Evolutionary conservation across 1,140 invertebrate genomes (phyloP), one percentile per base, ranked within the genome.

Genomic region (Delia radicum): DNA sequence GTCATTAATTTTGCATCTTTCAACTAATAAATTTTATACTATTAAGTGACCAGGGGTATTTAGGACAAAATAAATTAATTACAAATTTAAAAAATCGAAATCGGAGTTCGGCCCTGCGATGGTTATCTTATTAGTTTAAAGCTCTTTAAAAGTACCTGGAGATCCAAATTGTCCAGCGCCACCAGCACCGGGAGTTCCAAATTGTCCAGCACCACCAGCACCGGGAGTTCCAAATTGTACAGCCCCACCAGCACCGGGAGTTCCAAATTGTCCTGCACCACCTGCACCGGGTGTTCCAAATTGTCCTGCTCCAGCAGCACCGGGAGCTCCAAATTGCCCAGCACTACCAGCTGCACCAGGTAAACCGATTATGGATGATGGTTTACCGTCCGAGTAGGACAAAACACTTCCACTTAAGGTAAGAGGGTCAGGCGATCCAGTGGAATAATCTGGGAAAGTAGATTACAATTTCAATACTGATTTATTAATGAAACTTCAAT

Each of bases 351-450:
- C n/a, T 18, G 29, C 12, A 8, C 65, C 75, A 13, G 75, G 69
- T 10, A 18, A 3, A 13, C 55, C 71, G 42, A 72, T 73, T 15
- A 76, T 33, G 2, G 69, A 29, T 27, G 61, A 62, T 46, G 75
- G 75, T 29, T 37, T 61, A 69, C 72, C 73, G 69, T 37, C 29
- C 8, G 48, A 37, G n/a, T 55, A 61, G 3, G 37, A 18, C 3
- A 48, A 15, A 21, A 28, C 27, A n/a, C 26, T 26, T 27, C 62
- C 74, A 46, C 13, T 24, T 12, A 33, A 74, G 27, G 46, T 74
- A 5, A 77, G 18, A 6, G 73, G 73, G 63, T 77, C 76, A 0
- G 73, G 73, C 12, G 77, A 74, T 3, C 75, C 77, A 10, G 67
- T 21, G 10, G 75, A 26, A 73, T 74, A 74, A 27, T 76, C 75